Conservation (phyloP, 2,797 vertebrate genomes). For the Enteromius paludinosus region DNA sequence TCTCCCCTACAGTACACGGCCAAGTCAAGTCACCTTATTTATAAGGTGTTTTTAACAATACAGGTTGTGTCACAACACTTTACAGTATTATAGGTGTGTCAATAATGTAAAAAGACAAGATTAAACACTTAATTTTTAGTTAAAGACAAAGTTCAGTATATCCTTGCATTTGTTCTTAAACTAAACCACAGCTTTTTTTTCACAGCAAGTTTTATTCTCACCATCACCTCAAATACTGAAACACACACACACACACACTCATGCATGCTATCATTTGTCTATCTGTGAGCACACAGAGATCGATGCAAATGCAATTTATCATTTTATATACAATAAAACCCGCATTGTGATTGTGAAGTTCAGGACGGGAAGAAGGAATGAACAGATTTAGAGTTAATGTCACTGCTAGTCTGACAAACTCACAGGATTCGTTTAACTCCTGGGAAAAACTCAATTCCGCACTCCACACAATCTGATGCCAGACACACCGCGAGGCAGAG, state of each 20-base stretch:
- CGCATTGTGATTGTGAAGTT: not conserved
- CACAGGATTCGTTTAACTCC: conserved; percentile 15
- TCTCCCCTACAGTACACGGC: not conserved
- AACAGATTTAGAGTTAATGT: conserved; percentile 9
- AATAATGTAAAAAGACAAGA: too few species aligned
- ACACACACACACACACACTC: conserved; percentile 2
- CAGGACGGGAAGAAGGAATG: not conserved
- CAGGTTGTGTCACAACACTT: too few species aligned
- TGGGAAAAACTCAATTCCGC: conserved; percentile 21
- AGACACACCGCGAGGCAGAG: not conserved
- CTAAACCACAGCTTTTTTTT: not conserved
- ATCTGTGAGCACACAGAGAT: not conserved
- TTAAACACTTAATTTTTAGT: too few species aligned
- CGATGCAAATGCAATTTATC: not conserved
- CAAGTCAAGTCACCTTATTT: too few species aligned
- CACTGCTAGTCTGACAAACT: conserved; percentile 7
- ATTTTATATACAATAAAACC: not conserved
- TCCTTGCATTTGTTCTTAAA: not conserved
- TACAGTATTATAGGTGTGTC: too few species aligned
- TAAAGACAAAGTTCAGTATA: not conserved
- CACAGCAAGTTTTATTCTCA: not conserved
- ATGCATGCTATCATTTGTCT: not conserved
- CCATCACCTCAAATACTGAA: not conserved
- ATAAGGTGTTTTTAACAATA: too few species aligned
- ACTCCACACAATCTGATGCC: not conserved